These are phyloP conservation scores for Pedicia rivosa DNA, from an alignment of 2,888 invertebrate species.

Conservation along the genomic window DNA sequence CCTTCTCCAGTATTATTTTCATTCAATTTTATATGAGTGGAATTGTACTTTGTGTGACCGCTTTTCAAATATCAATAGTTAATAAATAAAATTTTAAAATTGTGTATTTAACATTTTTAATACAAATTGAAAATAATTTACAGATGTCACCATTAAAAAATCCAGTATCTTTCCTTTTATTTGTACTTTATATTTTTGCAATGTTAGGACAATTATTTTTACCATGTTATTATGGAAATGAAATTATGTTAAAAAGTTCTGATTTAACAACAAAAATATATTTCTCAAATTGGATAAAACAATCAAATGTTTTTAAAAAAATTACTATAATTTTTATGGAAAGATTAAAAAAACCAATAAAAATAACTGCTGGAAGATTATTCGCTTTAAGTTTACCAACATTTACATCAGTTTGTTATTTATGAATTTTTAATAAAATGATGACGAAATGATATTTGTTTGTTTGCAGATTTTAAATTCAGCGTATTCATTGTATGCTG, in stretches of 20 bases:
- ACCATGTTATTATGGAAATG: slow-evolving; percentile 23
- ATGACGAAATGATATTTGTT: background rate
- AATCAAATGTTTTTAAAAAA: slow-evolving; percentile 14
- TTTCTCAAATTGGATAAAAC: slow-evolving; percentile 20
- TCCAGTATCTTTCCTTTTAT: background rate
- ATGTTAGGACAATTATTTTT: slow-evolving; percentile 22
- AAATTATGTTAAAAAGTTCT: slow-evolving; percentile 19
- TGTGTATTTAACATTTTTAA: too few species aligned
- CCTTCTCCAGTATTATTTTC: background rate
- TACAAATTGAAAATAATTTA: too few species aligned
- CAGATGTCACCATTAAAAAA: background rate
- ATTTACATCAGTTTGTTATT: slow-evolving; percentile 19
- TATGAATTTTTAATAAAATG: background rate
- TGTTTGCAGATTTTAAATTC: slow-evolving; percentile 21
- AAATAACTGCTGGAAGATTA: slow-evolving; percentile 19
- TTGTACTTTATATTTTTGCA: background rate
- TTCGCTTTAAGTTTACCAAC: slow-evolving; percentile 21
- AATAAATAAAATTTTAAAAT: too few species aligned
- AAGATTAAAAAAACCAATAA: slow-evolving; percentile 18
- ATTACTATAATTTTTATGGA: too few species aligned
- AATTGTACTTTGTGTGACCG: background rate
- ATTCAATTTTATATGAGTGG: background rate
- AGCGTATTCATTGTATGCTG: slow-evolving; percentile 22
- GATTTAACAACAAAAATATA: slow-evolving; percentile 17
- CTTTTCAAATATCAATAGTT: background rate